Conservation (phyloP, 2,888 invertebrate genomes). For the Clitarchus hookeri region DNA sequence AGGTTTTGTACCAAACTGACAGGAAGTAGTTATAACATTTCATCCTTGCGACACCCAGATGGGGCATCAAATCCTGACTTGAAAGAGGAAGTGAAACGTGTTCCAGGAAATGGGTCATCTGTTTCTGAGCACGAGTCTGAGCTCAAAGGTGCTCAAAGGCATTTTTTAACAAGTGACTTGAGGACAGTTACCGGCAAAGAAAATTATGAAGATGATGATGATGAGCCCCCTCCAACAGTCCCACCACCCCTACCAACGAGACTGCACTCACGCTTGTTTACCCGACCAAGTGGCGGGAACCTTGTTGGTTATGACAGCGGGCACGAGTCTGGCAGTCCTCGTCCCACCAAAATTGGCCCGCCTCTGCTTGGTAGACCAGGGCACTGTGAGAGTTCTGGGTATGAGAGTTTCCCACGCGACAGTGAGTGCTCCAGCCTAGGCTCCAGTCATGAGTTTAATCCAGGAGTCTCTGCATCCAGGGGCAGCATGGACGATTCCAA, state of each 20-base stretch:
- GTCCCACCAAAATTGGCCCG: constrained; percentile 27
- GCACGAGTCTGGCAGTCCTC: constrained; percentile 67
- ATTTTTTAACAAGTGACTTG: constrained; percentile 34
- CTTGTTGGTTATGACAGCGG: constrained; percentile 62
- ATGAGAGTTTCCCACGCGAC: constrained; percentile 88
- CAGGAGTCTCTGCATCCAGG: not conserved
- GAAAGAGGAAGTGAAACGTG: constrained; percentile 66
- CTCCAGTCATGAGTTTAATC: constrained; percentile 56
- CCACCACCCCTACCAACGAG: constrained; percentile 45
- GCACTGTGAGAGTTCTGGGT: constrained; percentile 73
- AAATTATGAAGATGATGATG: constrained; percentile 48
- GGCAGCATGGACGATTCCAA: not conserved
- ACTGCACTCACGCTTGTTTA: constrained; percentile 33
- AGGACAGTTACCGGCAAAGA: constrained; percentile 54
- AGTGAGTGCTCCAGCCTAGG: constrained; percentile 87
- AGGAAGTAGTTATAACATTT: constrained; percentile 57
- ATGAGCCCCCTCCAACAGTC: constrained; percentile 32
- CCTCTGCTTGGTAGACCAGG: constrained; percentile 16
- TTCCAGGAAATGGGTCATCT: constrained; percentile 68
- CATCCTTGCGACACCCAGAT: constrained; percentile 83
- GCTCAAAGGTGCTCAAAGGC: not conserved
- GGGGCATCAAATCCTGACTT: constrained; percentile 93
- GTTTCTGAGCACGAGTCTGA: constrained; percentile 62
- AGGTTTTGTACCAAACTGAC: constrained; percentile 12
- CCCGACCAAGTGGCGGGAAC: not conserved